phyloP scores from a whole-genome alignment of 2,797 vertebrate genomes.

The Vipera ursinii region DNA sequence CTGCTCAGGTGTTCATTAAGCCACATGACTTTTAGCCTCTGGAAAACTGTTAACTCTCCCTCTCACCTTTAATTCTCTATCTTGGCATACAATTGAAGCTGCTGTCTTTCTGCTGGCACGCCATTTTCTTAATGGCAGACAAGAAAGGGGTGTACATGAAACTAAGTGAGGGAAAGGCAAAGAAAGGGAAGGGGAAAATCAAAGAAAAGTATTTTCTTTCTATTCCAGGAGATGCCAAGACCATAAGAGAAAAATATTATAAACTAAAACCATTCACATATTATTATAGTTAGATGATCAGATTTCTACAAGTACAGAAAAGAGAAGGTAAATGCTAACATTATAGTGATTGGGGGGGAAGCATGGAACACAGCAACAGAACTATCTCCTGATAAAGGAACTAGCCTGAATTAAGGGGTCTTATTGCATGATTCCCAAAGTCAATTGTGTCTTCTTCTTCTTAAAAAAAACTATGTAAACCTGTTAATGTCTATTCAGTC shows the following conservation, averaged over 20 bases:
- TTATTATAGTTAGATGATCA: constrained; percentile 13
- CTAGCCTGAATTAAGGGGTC: not conserved
- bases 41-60: constrained; percentile 8
- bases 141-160: constrained; percentile 7
- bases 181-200: not conserved
- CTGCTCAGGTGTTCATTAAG: not conserved
- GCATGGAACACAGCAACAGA: not conserved
- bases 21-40: not conserved
- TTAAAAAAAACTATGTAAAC: no score
- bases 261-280: constrained; percentile 14
- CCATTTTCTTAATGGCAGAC: not conserved
- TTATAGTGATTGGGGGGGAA: not conserved
- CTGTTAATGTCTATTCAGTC: not conserved
- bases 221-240: constrained; percentile 9
- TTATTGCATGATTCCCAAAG: not conserved
- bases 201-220: constrained; percentile 2
- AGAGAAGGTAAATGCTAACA: not conserved
- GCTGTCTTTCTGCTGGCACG: constrained; percentile 3
- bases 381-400: not conserved
- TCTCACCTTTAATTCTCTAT: constrained; percentile 17
- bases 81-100: constrained; percentile 4
- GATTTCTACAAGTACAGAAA: constrained; percentile 2
- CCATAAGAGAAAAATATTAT: constrained; percentile 1
- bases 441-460: not conserved
- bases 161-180: constrained; percentile 24